Evolutionary conservation across 30 jellyfish, hydroid and myxozoan species (phyloP).

Genomic region (Nemopilema nomurai): DNA sequence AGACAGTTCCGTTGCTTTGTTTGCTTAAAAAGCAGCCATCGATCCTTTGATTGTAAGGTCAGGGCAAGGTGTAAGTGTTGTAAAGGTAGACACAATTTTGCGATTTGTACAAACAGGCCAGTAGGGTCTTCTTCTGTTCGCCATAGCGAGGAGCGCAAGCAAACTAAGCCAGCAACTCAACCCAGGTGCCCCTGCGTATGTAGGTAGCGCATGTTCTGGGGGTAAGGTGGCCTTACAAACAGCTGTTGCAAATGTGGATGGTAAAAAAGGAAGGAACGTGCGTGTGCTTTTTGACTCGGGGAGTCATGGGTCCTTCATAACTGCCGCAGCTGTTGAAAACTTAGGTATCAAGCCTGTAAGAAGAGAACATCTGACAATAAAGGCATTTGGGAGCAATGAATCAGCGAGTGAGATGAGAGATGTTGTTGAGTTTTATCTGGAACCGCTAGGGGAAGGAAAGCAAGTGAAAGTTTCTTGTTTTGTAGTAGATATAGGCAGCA

Average conservation of each 20-base stretch:
- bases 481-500: slow-evolving; percentile 51
- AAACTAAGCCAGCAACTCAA: slow-evolving; percentile 29
- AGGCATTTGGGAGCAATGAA: slow-evolving; percentile 47
- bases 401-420: slow-evolving; percentile 19
- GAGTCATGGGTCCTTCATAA: slow-evolving; percentile 49
- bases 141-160: background rate
- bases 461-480: slow-evolving; percentile 39
- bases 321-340: slow-evolving; percentile 44
- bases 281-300: slow-evolving; percentile 53
- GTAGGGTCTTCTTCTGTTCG: too few species aligned
- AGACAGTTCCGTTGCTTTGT: slow-evolving; percentile 3
- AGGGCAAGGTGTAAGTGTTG: slow-evolving; percentile 16
- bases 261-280: slow-evolving; percentile 21
- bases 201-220: slow-evolving; percentile 36
- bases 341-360: slow-evolving; percentile 54
- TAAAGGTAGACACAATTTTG: slow-evolving; percentile 34
- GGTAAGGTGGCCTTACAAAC: slow-evolving; percentile 48
- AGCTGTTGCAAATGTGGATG: slow-evolving; percentile 55
- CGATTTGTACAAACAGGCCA: slow-evolving; percentile 15
- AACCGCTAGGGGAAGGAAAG: slow-evolving; percentile 33
- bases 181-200: slow-evolving; percentile 19
- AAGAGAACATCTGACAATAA: slow-evolving; percentile 18
- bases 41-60: slow-evolving; percentile 30
- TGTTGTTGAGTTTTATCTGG: slow-evolving; percentile 33
- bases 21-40: slow-evolving; percentile 9